Evolutionary conservation across 2,888 invertebrate species (phyloP).

Genomic region (Dynastes hyllus): DNA sequence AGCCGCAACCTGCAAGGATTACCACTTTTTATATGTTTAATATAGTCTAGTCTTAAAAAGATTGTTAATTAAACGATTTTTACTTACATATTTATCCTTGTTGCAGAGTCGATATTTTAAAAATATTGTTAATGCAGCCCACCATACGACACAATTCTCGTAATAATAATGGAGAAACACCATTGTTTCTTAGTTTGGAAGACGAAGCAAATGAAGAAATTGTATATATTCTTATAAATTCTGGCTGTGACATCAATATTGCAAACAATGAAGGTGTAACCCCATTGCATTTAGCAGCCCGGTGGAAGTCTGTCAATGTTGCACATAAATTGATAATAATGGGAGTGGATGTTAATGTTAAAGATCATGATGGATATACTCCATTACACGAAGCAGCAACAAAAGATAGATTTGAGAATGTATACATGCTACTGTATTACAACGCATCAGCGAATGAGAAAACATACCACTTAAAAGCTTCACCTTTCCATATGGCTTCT

Average conservation of each 20-base stretch:
- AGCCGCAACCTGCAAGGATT: too few relatives aligned
- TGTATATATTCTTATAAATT: conserved; percentile 17
- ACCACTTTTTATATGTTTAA: too few relatives aligned
- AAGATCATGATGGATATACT: conserved; percentile 32
- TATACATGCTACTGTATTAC: conserved; percentile 46
- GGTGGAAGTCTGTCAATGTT: conserved; percentile 3
- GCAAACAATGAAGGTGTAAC: conserved; percentile 36
- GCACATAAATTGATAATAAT: conserved; percentile 14
- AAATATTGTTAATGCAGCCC: conserved; percentile 9
- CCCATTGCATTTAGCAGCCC: conserved; percentile 24
- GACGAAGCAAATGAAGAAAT: conserved; percentile 25
- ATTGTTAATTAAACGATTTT: background rate
- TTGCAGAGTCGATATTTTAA: conserved; percentile 23
- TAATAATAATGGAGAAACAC: conserved; percentile 32
- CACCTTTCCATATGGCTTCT: conserved; percentile 45
- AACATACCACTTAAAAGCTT: conserved; percentile 1
- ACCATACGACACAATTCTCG: conserved; percentile 14
- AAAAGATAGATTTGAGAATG: conserved; percentile 18
- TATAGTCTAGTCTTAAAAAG: too few relatives aligned
- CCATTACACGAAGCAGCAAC: conserved; percentile 35
- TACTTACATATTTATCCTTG: background rate
- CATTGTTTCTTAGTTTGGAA: conserved; percentile 31
- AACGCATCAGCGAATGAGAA: conserved; percentile 48
- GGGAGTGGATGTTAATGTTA: conserved; percentile 17
- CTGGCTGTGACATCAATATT: conserved; percentile 32